Base-by-base conservation (phyloP, 1,140 invertebrate genomes). In the Tetraneura akinire region DNA sequence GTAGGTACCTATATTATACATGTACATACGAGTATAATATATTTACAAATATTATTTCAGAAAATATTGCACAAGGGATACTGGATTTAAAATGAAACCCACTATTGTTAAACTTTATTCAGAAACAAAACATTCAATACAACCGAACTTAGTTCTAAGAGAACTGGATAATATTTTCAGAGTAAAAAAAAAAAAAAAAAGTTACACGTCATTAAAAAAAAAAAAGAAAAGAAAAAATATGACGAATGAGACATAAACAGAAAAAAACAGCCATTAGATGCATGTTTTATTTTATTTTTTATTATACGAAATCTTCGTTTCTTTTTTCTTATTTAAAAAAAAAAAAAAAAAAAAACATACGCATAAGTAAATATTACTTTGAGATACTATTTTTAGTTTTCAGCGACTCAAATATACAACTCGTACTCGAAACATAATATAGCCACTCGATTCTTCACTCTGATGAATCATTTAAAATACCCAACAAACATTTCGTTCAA, bases 171-270 rank as follows among this genome's bases (percentile, higher is more conserved):
- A 62, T 78, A 60, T 62, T 60, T 78, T 78, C 23, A 21, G 62
- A 23, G 74, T 78, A 78, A 78, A 62, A 60, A 60, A 62, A 78
- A 78, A 78, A 62, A 60, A 60, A 62, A 78, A 29, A 42, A 26
- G 32, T 76, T 57, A 76, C n/a, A n/a, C 3, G 18, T 55, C 73
- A 57, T 76, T 76, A 76, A 76, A 74, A 45, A 37, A 37, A 23
- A 68, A 6, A 11, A 57, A 1, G 10, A 26, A 57, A 6, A 11
- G 26, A 1, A 3, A 26, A 57, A 57, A 45, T 21, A 42, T 45
- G 45, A 6, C 21, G 6, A 47, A 47, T 23, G 9, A 68, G 45
- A 5, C 47, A 45, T 47, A 68, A 23, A 5, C n/a, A 6, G 6
- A 26, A 68, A 6, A 47, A 23, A 68, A 47, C 1, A 47, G 45